These are phyloP conservation scores for Campoletis raptor DNA, from an alignment of 2,888 invertebrate species.

Conservation along the genomic window DNA sequence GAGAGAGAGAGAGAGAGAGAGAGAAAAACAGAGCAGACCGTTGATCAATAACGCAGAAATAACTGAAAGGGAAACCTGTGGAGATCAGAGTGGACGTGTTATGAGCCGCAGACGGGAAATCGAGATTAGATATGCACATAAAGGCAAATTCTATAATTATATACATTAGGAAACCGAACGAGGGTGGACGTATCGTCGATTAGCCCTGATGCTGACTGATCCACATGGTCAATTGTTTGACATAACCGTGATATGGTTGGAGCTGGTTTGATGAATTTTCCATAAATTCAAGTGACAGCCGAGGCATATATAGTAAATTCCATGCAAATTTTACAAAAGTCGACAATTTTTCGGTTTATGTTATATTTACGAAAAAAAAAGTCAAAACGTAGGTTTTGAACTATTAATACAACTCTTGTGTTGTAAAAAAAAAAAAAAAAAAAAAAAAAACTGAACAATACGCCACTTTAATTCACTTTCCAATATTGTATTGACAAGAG, in stretches of 20 bases:
- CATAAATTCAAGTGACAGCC: slow-evolving; percentile 9
- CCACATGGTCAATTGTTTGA: slow-evolving; percentile 47
- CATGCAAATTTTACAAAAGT: background rate
- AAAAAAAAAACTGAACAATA: background rate
- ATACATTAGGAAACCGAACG: slow-evolving; percentile 13
- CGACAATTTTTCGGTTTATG: background rate
- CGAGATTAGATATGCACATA: slow-evolving; percentile 21
- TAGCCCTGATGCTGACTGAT: slow-evolving; percentile 22
- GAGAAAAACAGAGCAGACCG: background rate
- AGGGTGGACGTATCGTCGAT: slow-evolving; percentile 16
- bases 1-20: background rate
- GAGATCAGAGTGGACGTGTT: slow-evolving; percentile 21
- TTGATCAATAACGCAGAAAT: slow-evolving; percentile 52
- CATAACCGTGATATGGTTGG: slow-evolving; percentile 52
- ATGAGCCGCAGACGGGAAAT: slow-evolving; percentile 17
- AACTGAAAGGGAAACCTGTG: slow-evolving; percentile 54
- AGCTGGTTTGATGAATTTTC: slow-evolving; percentile 44
- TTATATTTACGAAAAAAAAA: background rate
- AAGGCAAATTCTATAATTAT: slow-evolving; percentile 6
- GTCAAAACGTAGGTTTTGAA: background rate
- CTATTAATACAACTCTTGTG: background rate
- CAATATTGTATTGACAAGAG: background rate
- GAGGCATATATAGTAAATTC: background rate
- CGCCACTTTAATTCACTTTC: background rate
- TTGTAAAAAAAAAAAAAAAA: background rate